Evolutionary conservation across 1,140 invertebrate genomes (phyloP), one percentile per base, ranked within the genome.

Genomic region (Centruroides vittatus): DNA sequence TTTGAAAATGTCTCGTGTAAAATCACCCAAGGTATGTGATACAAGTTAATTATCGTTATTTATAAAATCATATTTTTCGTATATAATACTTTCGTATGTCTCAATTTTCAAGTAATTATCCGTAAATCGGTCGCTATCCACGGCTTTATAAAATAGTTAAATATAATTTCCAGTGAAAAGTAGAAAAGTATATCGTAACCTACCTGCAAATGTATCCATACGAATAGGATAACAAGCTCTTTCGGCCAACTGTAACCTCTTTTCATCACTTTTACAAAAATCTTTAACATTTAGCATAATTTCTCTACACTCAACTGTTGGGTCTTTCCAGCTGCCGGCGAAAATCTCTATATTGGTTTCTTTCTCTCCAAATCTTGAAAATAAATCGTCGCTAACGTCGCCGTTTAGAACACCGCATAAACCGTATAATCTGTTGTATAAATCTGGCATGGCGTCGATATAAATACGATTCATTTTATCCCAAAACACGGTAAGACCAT

Each of bases 361-460:
- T 55, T 73, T 67, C 69, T 92, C 88, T 13, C 85, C 85, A 69
- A 91, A 85, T 0, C 85, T 86, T 0, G 90, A 93, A 6, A 88
- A 68, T 72, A 93, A 93, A 71, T 95, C 91, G 70, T 93, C 88
- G 67, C 85, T 85, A 70, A 89, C 88, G 69, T 89, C 91, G 12
- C 64, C 65, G 61, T 86, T 89, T 70, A 89, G 93, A 1, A 88
- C 93, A 23, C 91, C 91, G 69, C 91, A 95, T 6, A 95, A 77
- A 62, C 90, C 91, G 61, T 71, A 63, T 6, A 73, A 71, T 57
- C 82, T 78, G 61, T 81, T 83, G 46, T 81, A 77, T 66, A 88
- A 84, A 53, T 77, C 72, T 2, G 86, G 76, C 6, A 88, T 87
- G 0, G 85, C 85, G 67, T 89, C 85, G 13, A 94, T 80, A 66